These are phyloP conservation scores for Dicerorhinus sumatrensis DNA, from an alignment of 2,113 vertebrate genomes.

Conservation along the genomic window DNA sequence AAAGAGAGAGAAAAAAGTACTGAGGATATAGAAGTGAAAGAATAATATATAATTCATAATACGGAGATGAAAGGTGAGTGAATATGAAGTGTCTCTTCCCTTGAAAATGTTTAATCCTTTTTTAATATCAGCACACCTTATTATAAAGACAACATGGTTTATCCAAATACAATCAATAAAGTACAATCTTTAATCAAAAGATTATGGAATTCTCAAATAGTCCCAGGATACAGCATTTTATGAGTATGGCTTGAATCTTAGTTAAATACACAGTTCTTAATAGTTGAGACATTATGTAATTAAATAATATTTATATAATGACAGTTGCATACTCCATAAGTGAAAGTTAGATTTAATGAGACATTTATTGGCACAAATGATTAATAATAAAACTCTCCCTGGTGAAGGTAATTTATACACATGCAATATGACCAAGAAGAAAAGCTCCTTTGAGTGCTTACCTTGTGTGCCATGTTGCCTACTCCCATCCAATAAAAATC, in stretches of 20 bases:
- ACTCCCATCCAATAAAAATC: slow-evolving; percentile 43
- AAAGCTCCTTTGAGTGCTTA: slow-evolving; percentile 35
- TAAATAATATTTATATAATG: slow-evolving; percentile 64
- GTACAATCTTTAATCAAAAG: slow-evolving; percentile 6
- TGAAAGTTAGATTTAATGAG: slow-evolving; percentile 58
- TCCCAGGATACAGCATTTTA: slow-evolving; percentile 53
- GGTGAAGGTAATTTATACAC: slow-evolving; percentile 59
- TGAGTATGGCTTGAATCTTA: not conserved
- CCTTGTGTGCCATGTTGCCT: not conserved
- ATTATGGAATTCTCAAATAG: slow-evolving; percentile 72
- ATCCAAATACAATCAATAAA: slow-evolving; percentile 66
- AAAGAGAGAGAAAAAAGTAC: not conserved
- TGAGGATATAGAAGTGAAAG: slow-evolving; percentile 56
- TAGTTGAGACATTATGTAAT: slow-evolving; percentile 45
- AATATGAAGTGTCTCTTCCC: slow-evolving; percentile 52
- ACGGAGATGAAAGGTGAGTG: slow-evolving; percentile 51
- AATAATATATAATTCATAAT: slow-evolving; percentile 66
- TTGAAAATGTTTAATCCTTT: slow-evolving; percentile 77
- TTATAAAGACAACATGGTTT: slow-evolving; percentile 63
- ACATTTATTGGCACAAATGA: slow-evolving; percentile 73
- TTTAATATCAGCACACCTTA: slow-evolving; percentile 70
- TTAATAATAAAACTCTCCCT: slow-evolving; percentile 57
- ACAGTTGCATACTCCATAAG: slow-evolving; percentile 63
- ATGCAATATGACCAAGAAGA: not conserved
- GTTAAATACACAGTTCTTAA: slow-evolving; percentile 54